phyloP scores from a whole-genome alignment of 1,140 invertebrate species.

The Pseudoatta argentina region DNA sequence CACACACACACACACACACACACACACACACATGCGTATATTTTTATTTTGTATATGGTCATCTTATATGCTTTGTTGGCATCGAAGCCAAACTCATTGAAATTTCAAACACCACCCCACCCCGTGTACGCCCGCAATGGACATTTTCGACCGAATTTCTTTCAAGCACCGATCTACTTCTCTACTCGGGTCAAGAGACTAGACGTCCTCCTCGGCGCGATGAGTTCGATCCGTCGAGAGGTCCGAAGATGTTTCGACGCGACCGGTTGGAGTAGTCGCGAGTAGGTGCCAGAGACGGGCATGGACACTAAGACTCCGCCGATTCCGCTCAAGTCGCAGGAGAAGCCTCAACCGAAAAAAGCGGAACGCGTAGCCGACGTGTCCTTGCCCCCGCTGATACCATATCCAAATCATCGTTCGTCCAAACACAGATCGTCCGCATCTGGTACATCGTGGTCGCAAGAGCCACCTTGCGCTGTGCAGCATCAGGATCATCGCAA shows the following conservation, averaged over 20 bases:
- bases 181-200: constrained; percentile 25
- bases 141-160: constrained; percentile 49
- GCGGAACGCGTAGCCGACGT: constrained; percentile 78
- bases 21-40: neutral
- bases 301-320: constrained; percentile 86
- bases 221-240: constrained; percentile 73
- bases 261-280: constrained; percentile 72
- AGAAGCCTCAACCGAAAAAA: constrained; percentile 74
- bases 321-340: constrained; percentile 81
- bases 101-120: too few species aligned
- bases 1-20: too few species aligned
- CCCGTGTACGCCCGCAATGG: neutral
- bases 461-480: constrained; percentile 64
- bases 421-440: constrained; percentile 72
- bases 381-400: constrained; percentile 83
- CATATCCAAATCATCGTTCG: constrained; percentile 75
- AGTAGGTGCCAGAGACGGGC: constrained; percentile 79
- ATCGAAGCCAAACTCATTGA: too few species aligned
- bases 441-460: constrained; percentile 62
- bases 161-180: constrained; percentile 43
- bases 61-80: neutral
- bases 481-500: constrained; percentile 78
- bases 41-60: neutral
- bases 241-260: constrained; percentile 73
- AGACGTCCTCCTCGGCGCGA: constrained; percentile 69